A percentile compares a stretch with the other conserved stretches of the same genome.
Evolutionary conservation across 2,113 vertebrate species (phyloP).

Genomic region (Ellobius talpinus): DNA sequence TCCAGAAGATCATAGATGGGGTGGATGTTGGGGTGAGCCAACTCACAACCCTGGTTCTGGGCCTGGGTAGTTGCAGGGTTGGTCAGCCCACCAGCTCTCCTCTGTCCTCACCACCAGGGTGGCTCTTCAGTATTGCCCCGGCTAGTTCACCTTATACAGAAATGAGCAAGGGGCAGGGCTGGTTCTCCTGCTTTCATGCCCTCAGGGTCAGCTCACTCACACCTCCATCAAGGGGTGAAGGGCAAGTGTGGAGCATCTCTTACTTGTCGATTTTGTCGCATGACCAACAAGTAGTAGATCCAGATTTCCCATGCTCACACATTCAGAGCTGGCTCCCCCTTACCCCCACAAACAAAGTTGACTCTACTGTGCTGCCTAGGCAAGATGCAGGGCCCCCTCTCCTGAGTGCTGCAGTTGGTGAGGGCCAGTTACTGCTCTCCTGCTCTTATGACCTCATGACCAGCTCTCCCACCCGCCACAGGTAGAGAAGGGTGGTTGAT

Average conservation of each 20-base stretch:
- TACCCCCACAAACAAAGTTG: background rate
- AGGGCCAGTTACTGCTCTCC: background rate
- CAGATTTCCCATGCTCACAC: background rate
- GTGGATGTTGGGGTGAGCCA: background rate
- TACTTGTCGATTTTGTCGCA: too few relatives aligned
- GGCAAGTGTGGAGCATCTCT: background rate
- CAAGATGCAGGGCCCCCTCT: background rate
- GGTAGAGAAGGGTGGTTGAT: background rate
- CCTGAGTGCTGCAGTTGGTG: background rate
- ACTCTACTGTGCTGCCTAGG: background rate
- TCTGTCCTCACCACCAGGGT: background rate
- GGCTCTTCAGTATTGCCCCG: background rate
- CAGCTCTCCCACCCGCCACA: background rate
- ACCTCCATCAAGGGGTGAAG: background rate
- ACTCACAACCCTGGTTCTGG: background rate
- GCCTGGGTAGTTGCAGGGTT: background rate
- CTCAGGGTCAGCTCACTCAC: background rate
- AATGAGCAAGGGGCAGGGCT: background rate
- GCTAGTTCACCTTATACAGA: background rate
- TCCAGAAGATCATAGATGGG: background rate
- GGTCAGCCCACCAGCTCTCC: background rate
- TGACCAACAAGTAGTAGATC: background rate
- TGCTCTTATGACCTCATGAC: too few relatives aligned
- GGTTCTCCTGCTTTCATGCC: background rate
- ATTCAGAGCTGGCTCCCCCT: too few relatives aligned